Evolutionary conservation across 2,113 vertebrate genomes (phyloP), one percentile per base, ranked within the genome.

Genomic region (Cololabis saira): DNA sequence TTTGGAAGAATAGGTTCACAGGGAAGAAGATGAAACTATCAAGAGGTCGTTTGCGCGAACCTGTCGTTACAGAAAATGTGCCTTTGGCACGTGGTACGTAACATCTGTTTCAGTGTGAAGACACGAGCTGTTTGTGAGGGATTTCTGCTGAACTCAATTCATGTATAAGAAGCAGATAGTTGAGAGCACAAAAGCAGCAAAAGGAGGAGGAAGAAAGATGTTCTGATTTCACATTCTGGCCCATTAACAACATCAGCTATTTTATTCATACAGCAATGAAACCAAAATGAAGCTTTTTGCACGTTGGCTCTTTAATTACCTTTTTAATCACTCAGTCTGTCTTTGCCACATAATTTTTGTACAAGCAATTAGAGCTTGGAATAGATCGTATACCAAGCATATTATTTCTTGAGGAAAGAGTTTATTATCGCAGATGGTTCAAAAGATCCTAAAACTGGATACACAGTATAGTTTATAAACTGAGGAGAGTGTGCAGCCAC

Each of bases 51-150:
- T 59, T 43, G 67, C 58, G 52, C 51, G 54, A 64, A 61, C 5
- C 61, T 37, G 62, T 59, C 52, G 67, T 50, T 62, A 52, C 58
- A 80, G 40, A 76, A 70, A 44, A 41, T 21, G 19, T 62, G 16
- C 33, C 64, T 69, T 53, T 63, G 59, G 80, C 61, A 61, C 33
- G 30, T 53, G 57, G 84, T 81, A 74, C 78, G 81, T 45, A 54
- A 52, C 76, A 50, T 65, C 51, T 44, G 69, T 61, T 63, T 60
- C 24, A 33, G 40, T 21, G 40, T 19, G 42, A 40, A 43, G 63
- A 68, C 64, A 67, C 13, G 27, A 76, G 71, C 76, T 73, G 72
- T 77, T 85, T 73, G 54, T 30, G 40, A 17, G 7, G 1, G 11
- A 48, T 45, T 48, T 44, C 56, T 24, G 48, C 50, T 52, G 42